Evolutionary conservation across 2,113 vertebrate species (phyloP), one percentile per base, ranked within the genome.

Genomic region (Notarius quadriscutis): DNA sequence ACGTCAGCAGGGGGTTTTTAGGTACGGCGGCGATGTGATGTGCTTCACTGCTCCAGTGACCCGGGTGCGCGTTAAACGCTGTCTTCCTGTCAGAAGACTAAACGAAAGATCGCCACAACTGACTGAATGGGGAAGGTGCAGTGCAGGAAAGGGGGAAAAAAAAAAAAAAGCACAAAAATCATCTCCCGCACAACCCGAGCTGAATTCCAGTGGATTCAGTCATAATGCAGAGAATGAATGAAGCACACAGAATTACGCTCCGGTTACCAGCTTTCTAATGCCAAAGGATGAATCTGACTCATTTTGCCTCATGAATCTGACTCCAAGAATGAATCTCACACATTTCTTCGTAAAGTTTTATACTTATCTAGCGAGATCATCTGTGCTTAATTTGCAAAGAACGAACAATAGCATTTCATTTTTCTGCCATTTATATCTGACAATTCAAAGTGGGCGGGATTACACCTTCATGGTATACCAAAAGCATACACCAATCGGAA

Each of bases 201-300:
- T 11, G 81, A 58, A 67, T 78, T 84, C 27, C 81, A 78, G 71
- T n/a, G 11, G 17, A 77, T 53, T 87, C 80, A 75, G 69, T 83
- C 86, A 83, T n/a, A 58, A 48, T 17, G 69, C 55, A 63, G n/a
- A 53, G 27, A 81, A 82, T 83, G 69, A 83, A 87, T 87, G 81
- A 67, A 51, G 7, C 41, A 17, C 69, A 53, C 53, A 62, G 71
- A 62, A 87, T 50, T 81, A n/a, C 34, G 17, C 55, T 81, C 84
- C 48, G 53, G 48, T 62, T 34, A 87, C 48, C 53, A 41, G 20
- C 41, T 41, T 74, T 51, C n/a, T 34, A 34, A 83, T 41, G 81
- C 81, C 71, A 53, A 87, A 34, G 71, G 58, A 71, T 87, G 57
- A 75, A 30, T 65, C 57, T 53, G 81, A 87, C 15, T 83, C 86